phyloP scores from a whole-genome alignment of 2,113 vertebrate species.

The Phaethon lepturus region DNA sequence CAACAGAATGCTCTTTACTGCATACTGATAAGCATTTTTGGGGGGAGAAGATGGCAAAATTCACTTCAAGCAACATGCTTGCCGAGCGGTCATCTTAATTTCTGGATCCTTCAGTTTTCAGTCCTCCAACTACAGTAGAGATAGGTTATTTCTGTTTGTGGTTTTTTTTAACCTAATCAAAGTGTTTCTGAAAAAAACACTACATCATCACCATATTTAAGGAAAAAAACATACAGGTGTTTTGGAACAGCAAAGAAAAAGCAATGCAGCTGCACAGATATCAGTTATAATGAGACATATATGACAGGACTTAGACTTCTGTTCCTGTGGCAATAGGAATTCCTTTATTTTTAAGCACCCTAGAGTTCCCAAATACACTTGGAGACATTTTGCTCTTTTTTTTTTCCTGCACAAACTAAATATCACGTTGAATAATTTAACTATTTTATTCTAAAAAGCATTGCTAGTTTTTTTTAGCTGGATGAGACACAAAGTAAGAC shows the following conservation, averaged over 20 bases:
- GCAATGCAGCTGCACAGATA: background rate
- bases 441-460: background rate
- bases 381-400: background rate
- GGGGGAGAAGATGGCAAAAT: constrained; percentile 18
- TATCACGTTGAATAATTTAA: background rate
- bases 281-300: background rate
- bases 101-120: constrained; percentile 11
- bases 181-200: constrained; percentile 31
- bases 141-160: background rate
- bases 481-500: background rate
- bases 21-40: background rate
- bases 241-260: background rate
- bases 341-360: constrained; percentile 35
- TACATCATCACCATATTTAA: constrained; percentile 1
- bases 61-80: background rate
- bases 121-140: background rate
- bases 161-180: constrained; percentile 10
- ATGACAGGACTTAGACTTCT: background rate
- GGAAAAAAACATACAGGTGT: background rate
- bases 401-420: background rate
- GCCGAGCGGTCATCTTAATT: background rate
- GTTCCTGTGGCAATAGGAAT: background rate
- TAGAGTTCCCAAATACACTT: background rate
- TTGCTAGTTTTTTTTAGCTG: background rate
- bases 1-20: background rate